Evolutionary conservation across 1,140 invertebrate species (phyloP).

Genomic region (Vollenhovia emeryi): DNA sequence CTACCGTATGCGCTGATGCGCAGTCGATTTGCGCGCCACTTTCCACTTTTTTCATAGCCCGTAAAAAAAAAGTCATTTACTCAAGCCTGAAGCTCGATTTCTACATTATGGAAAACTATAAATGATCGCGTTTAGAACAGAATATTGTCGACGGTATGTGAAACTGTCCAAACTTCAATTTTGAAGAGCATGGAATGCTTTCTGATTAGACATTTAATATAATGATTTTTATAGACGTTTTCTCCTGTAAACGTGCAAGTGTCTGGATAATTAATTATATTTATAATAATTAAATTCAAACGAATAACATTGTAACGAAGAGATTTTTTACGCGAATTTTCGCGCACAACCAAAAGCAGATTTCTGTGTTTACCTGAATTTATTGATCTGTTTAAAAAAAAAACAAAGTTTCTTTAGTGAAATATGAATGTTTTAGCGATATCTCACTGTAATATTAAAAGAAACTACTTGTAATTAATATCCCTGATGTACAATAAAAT

Average conservation of each 20-base stretch:
- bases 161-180: constrained; percentile 47
- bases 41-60: constrained; percentile 63
- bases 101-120: constrained; percentile 53
- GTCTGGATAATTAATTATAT: constrained; percentile 4
- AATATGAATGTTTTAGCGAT: background rate
- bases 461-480: constrained; percentile 26
- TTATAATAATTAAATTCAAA: constrained; percentile 40
- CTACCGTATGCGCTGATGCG: constrained; percentile 97
- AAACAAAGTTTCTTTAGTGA: background rate
- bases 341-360: constrained; percentile 19
- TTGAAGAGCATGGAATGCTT: constrained; percentile 26
- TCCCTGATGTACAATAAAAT: constrained; percentile 20
- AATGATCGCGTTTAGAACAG: constrained; percentile 59
- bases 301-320: background rate
- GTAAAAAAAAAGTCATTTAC: constrained; percentile 61
- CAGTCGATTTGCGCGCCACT: constrained; percentile 46
- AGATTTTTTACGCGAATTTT: constrained; percentile 27
- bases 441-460: background rate
- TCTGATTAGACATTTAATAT: constrained; percentile 50
- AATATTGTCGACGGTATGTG: constrained; percentile 31
- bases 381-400: background rate
- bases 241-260: constrained; percentile 28
- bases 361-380: no score
- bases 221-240: constrained; percentile 47
- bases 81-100: constrained; percentile 59